Conservation (phyloP, 2,797 vertebrate species). For the Chromis chromis region DNA sequence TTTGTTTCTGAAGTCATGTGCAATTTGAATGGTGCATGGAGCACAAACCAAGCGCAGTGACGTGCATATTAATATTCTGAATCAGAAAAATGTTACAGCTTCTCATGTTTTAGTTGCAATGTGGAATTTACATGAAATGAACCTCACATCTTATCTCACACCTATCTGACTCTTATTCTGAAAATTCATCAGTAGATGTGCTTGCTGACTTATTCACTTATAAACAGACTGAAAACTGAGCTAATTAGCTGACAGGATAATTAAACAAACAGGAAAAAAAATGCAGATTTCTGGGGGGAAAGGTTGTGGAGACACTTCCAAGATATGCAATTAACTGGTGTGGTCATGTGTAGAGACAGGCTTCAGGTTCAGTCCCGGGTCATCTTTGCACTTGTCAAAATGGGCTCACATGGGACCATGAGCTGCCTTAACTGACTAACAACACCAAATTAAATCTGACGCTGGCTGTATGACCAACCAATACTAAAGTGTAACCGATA, state of each 20-base stretch:
- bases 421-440: too few species aligned
- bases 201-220: not conserved
- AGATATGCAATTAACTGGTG: not conserved
- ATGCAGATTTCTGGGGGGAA: not conserved
- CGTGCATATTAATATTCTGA: not conserved
- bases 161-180: too few species aligned
- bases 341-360: too few species aligned
- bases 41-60: not conserved
- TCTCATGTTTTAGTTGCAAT: not conserved
- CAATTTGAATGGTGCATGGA: not conserved
- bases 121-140: not conserved
- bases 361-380: too few species aligned
- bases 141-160: too few species aligned
- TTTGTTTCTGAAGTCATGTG: conserved; percentile 9
- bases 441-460: too few species aligned
- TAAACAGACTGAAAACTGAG: not conserved
- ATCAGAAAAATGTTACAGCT: too few species aligned
- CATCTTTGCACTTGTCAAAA: too few species aligned
- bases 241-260: not conserved
- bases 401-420: too few species aligned
- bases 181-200: not conserved
- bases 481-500: too few species aligned
- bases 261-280: not conserved
- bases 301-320: not conserved
- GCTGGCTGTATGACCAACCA: too few species aligned